These are phyloP conservation scores for Seira ritae DNA, from an alignment of 2,888 invertebrate genomes.

Conservation along the genomic window DNA sequence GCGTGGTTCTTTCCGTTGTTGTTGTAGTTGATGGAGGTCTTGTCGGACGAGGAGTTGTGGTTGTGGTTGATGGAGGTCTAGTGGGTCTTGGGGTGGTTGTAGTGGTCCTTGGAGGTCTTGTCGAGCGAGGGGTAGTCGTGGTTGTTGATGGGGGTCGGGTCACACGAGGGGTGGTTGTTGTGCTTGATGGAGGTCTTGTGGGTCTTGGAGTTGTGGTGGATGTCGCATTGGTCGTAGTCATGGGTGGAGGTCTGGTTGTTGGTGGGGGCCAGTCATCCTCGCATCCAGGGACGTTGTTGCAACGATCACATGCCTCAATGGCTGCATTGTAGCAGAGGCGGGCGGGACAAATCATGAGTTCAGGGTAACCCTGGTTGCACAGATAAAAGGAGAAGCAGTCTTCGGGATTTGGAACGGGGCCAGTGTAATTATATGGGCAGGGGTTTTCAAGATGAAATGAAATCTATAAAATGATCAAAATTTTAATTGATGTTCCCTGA, in stretches of 20 bases:
- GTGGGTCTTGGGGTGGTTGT: too few species aligned
- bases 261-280: slow-evolving; percentile 24
- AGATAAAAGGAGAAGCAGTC: slow-evolving; percentile 45
- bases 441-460: slow-evolving; percentile 12
- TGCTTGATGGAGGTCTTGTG: slow-evolving; percentile 21
- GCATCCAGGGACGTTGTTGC: slow-evolving; percentile 37
- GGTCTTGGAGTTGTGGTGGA: too few species aligned
- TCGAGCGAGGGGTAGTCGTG: background rate
- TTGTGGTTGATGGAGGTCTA: slow-evolving; percentile 11
- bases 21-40: background rate
- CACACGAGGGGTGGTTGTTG: background rate
- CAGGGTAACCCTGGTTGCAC: slow-evolving; percentile 31
- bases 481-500: too few species aligned
- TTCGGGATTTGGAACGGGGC: slow-evolving; percentile 22
- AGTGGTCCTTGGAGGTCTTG: too few species aligned
- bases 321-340: slow-evolving; percentile 21
- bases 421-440: slow-evolving; percentile 40
- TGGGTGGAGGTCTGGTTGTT: too few species aligned
- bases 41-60: background rate
- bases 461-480: background rate
- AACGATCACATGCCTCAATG: slow-evolving; percentile 30
- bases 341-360: slow-evolving; percentile 23
- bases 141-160: background rate
- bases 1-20: background rate
- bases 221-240: too few species aligned